Evolutionary conservation across 2,888 invertebrate genomes (phyloP), one percentile per base, ranked within the genome.

Genomic region (Cecidostiba fungosa): DNA sequence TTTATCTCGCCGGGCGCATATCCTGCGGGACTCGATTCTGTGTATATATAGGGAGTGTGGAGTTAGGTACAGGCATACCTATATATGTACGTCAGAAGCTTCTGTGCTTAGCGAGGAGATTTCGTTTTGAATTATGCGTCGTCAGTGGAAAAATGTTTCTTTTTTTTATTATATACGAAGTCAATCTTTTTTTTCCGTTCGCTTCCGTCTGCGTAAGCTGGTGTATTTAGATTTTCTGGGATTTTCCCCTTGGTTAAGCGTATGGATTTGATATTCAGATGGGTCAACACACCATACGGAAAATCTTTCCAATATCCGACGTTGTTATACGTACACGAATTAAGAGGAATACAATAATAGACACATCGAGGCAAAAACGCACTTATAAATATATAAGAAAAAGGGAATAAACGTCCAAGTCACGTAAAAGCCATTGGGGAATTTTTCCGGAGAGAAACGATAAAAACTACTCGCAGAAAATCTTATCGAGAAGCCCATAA

Each of bases 1-100:
- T 84, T 80, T 80, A 80, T 59, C 39, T 54, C 59, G n/a, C n/a
- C n/a, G 43, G 23, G 72, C 80, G 80, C 72, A 54, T 73, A 80
- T 59, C 80, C 80, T 73, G 19, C 47, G 79, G 79, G 69, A 70
- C 70, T 29, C 59, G 62, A 19, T 16, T 23, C 39, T 39, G 2
- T 54, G 2, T 50, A 2, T 59, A 4, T 77, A 39, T 36, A 59
- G 14, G 47, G n/a, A 19, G 3, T 14, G 29, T 0, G 36, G 54
- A 54, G 23, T 72, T 59, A 6, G 54, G 54, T 59, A 23, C 23
- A 59, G 0, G 5, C 54, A 1, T 16, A 19, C n/a, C 50, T n/a
- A n/a, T 54, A n/a, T 23, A 54, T n/a, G 54, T 36, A 29, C 76
- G 26, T n/a, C 36, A 36, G 77, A 77, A 78, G 78, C 78, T 47